Conservation (phyloP, 2,113 vertebrate genomes). For the Pelmatolapia mariae region DNA sequence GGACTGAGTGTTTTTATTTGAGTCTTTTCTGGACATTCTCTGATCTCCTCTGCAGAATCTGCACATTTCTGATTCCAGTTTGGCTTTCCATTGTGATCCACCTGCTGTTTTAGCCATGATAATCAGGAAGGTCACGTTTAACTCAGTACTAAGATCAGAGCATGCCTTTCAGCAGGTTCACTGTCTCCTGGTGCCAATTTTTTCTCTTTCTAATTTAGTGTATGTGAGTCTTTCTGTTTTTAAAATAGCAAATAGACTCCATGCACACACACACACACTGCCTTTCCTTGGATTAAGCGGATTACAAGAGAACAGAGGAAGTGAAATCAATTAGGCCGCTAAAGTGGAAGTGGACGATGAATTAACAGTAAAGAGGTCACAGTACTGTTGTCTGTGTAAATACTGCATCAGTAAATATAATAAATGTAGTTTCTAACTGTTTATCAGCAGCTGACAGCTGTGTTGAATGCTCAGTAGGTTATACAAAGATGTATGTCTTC, state of each 20-base stretch:
- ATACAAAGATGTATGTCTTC: neutral
- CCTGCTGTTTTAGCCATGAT: neutral
- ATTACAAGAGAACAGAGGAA: neutral
- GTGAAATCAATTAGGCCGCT: neutral
- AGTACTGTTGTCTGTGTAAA: neutral
- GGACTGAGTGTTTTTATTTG: neutral
- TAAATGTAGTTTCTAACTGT: neutral
- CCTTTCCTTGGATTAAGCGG: neutral
- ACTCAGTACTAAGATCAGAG: neutral
- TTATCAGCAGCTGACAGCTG: neutral
- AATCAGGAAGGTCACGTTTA: neutral
- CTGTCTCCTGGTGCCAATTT: accelerated
- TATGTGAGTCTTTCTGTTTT: neutral
- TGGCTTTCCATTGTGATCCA: neutral
- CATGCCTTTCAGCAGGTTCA: neutral
- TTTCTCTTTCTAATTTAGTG: neutral
- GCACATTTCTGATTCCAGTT: neutral
- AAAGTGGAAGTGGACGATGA: neutral
- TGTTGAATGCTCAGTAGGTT: neutral
- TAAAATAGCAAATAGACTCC: neutral
- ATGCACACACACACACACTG: accelerated
- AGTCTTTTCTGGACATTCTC: neutral
- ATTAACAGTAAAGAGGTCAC: neutral
- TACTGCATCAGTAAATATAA: neutral
- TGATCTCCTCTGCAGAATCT: neutral